phyloP scores from a whole-genome alignment of 2,113 vertebrate species.

The Periophthalmodon schlosseri region DNA sequence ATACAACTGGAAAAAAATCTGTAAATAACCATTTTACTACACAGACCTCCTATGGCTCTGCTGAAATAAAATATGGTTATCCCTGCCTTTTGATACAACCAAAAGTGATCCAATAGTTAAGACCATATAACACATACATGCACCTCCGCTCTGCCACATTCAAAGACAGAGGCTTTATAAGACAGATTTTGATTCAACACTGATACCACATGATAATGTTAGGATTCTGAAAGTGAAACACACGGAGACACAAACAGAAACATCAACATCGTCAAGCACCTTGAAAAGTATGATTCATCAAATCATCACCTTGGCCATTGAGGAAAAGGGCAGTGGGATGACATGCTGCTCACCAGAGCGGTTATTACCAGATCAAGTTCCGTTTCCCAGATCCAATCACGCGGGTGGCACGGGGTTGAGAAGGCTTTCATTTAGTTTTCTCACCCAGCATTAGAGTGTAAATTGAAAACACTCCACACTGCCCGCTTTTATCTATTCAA shows the following conservation, averaged over 20 bases:
- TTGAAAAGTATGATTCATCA: slow-evolving; percentile 76
- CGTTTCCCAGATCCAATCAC: slow-evolving; percentile 61
- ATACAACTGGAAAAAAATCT: slow-evolving; percentile 72
- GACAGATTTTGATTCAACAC: slow-evolving; percentile 72
- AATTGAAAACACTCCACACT: slow-evolving; percentile 61
- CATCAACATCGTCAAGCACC: slow-evolving; percentile 71
- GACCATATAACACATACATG: slow-evolving; percentile 74
- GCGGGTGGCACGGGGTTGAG: slow-evolving; percentile 49
- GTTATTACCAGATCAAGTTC: slow-evolving; percentile 59
- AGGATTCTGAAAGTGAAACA: slow-evolving; percentile 65
- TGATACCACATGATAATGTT: slow-evolving; percentile 72
- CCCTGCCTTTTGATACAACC: slow-evolving; percentile 71
- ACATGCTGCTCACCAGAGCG: slow-evolving; percentile 38
- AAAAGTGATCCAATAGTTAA: slow-evolving; percentile 70
- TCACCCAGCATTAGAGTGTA: slow-evolving; percentile 53
- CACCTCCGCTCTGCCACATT: slow-evolving; percentile 77
- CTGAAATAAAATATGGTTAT: slow-evolving; percentile 70
- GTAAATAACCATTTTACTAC: slow-evolving; percentile 76
- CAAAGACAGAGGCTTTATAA: slow-evolving; percentile 71
- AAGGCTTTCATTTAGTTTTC: slow-evolving; percentile 61
- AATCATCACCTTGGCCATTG: slow-evolving; percentile 72
- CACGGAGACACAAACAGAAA: slow-evolving; percentile 62
- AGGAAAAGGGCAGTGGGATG: slow-evolving; percentile 52
- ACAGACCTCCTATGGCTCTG: slow-evolving; percentile 71
- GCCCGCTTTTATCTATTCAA: slow-evolving; percentile 48